Conservation (phyloP, 2,797 vertebrate species). For the Buceros bicornis region DNA sequence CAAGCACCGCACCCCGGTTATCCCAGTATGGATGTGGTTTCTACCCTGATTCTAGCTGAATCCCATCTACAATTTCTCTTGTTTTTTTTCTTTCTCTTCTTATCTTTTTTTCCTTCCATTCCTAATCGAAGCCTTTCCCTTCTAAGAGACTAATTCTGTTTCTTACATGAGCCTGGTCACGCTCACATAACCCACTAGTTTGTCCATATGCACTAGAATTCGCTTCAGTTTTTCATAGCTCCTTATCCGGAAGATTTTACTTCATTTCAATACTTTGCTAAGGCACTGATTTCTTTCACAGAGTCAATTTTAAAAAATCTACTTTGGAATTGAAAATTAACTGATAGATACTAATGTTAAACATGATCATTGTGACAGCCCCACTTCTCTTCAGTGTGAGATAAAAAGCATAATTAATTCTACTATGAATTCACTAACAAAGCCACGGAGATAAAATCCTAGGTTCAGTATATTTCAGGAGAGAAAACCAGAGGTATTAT, state of each 20-base stretch:
- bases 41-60: not conserved
- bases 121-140: not conserved
- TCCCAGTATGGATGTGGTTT: not conserved
- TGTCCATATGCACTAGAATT: not conserved
- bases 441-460: not conserved
- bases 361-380: not conserved
- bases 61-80: not conserved
- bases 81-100: not conserved
- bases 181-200: not conserved
- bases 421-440: not conserved
- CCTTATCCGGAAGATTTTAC: not conserved
- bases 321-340: not conserved
- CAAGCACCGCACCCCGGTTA: not conserved
- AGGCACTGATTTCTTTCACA: not conserved
- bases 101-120: not conserved
- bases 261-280: not conserved
- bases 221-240: not conserved
- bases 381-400: not conserved
- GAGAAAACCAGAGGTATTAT: not conserved
- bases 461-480: not conserved
- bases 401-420: not conserved
- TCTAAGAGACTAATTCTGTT: not conserved
- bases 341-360: not conserved
- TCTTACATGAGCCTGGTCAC: not conserved
- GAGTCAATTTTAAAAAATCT: not conserved